Evolutionary conservation across 37 sponge, comb jelly and placozoan species (phyloP).

Genomic region (Halichondria panicea): DNA sequence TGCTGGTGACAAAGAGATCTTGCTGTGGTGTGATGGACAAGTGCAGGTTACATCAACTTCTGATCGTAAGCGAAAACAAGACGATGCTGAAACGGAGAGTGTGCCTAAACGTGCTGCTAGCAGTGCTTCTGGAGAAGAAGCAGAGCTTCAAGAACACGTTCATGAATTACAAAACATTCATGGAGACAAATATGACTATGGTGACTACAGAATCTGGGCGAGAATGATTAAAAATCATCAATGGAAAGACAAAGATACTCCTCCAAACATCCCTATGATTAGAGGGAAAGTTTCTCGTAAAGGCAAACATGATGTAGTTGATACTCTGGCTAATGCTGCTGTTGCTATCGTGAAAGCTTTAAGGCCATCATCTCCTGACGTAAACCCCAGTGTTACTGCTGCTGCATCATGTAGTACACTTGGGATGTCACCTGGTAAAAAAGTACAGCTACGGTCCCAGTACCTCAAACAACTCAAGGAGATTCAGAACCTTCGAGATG

Average conservation of each 20-base stretch:
- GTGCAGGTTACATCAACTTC: background rate
- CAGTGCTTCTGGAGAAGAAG: background rate
- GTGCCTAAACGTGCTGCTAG: background rate
- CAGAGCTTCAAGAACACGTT: slow-evolving; percentile 6
- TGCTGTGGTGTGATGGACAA: slow-evolving; percentile 20
- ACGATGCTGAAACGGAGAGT: background rate
- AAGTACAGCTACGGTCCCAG: slow-evolving; percentile 1
- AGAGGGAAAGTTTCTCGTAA: slow-evolving; percentile 2
- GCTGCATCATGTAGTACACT: background rate
- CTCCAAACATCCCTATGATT: slow-evolving; percentile 24
- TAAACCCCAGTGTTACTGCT: too few species aligned
- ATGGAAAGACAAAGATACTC: slow-evolving; percentile 1
- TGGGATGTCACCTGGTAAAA: slow-evolving; percentile 23
- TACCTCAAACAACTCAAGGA: slow-evolving; percentile 16
- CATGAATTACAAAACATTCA: slow-evolving; percentile 11
- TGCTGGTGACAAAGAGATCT: background rate
- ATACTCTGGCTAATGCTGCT: slow-evolving; percentile 7
- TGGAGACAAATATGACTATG: slow-evolving; percentile 1
- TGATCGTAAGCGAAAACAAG: background rate
- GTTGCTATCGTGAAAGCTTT: slow-evolving; percentile 12
- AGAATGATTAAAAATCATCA: slow-evolving; percentile 7
- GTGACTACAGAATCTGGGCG: slow-evolving; percentile 29
- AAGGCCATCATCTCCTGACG: background rate
- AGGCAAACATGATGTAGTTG: background rate
- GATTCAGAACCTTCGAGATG: slow-evolving; percentile 24